phyloP scores from a whole-genome alignment of 2,888 invertebrate species.

The Andrena flavipes region DNA sequence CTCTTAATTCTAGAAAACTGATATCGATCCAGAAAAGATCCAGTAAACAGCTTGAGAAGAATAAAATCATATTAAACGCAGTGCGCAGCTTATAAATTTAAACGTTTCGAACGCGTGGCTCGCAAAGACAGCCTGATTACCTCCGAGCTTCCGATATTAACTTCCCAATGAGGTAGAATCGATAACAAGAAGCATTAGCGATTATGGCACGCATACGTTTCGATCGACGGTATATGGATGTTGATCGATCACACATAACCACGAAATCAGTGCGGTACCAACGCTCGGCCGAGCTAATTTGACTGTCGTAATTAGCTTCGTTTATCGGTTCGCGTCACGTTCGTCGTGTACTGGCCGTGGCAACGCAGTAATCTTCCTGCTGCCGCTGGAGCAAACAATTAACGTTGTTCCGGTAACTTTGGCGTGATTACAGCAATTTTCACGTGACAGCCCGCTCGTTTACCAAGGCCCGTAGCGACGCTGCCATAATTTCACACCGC shows the following conservation, averaged over 20 bases:
- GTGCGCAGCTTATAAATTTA: no score
- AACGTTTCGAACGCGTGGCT: neutral
- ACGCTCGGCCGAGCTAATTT: conserved; percentile 66
- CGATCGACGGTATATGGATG: conserved; percentile 37
- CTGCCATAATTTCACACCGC: conserved; percentile 31
- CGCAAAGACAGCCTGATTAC: neutral
- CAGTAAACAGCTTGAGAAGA: neutral
- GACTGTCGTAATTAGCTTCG: conserved; percentile 73
- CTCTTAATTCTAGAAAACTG: neutral
- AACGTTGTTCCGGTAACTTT: conserved; percentile 74
- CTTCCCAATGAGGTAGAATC: neutral
- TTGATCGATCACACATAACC: conserved; percentile 53
- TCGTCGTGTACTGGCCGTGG: conserved; percentile 51
- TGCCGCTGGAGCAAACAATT: conserved; percentile 70
- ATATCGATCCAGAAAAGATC: neutral
- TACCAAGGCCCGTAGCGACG: conserved; percentile 25
- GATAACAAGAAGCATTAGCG: conserved; percentile 35
- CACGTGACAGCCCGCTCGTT: conserved; percentile 57
- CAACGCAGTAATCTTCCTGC: conserved; percentile 63
- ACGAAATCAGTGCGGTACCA: conserved; percentile 38
- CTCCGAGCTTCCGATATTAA: neutral
- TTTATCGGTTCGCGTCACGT: conserved; percentile 69
- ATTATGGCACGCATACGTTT: conserved; percentile 33
- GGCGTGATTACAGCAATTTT: conserved; percentile 69
- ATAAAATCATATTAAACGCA: no score